Percentiles rank a stretch among this genome's conserved stretches.
Evolutionary conservation across 2,113 vertebrate genomes (phyloP).

Genomic region (Chaetura pelagica): DNA sequence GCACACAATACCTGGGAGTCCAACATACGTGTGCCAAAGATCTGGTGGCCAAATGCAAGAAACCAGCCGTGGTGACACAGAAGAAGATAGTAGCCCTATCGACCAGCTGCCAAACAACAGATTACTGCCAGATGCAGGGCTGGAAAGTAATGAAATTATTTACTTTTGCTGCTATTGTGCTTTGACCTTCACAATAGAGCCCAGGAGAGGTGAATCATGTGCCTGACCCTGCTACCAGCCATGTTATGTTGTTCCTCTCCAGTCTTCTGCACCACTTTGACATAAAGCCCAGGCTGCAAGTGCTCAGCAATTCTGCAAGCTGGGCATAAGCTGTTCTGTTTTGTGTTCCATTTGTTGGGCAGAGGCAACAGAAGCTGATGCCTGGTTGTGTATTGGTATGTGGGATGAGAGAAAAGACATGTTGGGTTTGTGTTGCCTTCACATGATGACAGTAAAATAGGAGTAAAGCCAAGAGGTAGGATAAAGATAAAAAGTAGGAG

Average conservation of each 20-base stretch:
- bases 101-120: neutral
- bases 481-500: neutral
- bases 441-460: neutral
- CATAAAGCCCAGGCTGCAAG: accelerated
- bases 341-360: neutral
- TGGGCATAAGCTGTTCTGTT: neutral
- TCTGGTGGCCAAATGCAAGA: neutral
- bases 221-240: neutral
- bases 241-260: neutral
- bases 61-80: neutral
- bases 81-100: neutral
- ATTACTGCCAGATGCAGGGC: neutral
- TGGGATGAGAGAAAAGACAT: neutral
- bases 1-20: neutral
- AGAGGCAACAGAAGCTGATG: neutral
- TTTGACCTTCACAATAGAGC: neutral
- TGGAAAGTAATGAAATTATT: neutral
- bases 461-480: neutral
- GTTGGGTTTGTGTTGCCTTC: neutral
- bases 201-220: neutral
- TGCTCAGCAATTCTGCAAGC: neutral
- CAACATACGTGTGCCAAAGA: accelerated
- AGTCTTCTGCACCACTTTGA: neutral
- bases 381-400: neutral
- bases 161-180: neutral